Percentiles rank a stretch among this genome's conserved stretches.
Conservation (phyloP, 2,888 invertebrate species). For the Eilema depressum region DNA sequence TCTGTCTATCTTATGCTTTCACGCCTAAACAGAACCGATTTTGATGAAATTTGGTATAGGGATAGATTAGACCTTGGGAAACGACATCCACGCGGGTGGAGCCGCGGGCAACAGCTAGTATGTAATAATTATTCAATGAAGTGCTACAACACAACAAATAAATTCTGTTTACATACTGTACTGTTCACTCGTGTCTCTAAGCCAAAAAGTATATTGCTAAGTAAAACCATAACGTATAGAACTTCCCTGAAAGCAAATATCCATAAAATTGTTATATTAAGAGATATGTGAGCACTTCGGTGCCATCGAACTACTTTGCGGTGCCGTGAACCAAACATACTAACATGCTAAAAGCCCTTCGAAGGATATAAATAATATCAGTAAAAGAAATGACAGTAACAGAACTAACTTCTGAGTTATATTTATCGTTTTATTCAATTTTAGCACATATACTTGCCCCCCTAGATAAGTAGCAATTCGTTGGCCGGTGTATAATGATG, state of each 20-base stretch:
- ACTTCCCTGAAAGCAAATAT: slow-evolving; percentile 34
- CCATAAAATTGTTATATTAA: slow-evolving; percentile 58
- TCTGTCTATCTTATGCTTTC: too few relatives aligned
- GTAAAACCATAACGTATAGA: slow-evolving; percentile 23
- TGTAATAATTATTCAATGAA: too few relatives aligned
- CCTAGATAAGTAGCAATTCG: too few relatives aligned
- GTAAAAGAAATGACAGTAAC: background rate
- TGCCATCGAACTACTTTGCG: slow-evolving; percentile 57
- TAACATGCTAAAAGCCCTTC: slow-evolving; percentile 59
- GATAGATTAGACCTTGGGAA: too few relatives aligned
- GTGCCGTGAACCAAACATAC: slow-evolving; percentile 53
- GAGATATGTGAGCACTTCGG: slow-evolving; percentile 60
- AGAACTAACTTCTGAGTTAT: background rate
- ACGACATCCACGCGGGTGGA: too few relatives aligned
- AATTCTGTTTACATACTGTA: background rate
- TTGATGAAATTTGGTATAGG: too few relatives aligned
- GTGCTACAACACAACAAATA: background rate
- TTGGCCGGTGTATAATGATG: too few relatives aligned
- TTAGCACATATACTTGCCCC: background rate
- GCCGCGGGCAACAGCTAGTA: too few relatives aligned
- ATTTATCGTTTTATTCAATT: background rate
- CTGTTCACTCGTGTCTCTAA: background rate
- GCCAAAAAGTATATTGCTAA: slow-evolving; percentile 15
- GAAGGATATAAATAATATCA: slow-evolving; percentile 15
- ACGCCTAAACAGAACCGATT: too few relatives aligned